Evolutionary conservation across 1,140 invertebrate species (phyloP).

Genomic region (Drosophila biarmipes): DNA sequence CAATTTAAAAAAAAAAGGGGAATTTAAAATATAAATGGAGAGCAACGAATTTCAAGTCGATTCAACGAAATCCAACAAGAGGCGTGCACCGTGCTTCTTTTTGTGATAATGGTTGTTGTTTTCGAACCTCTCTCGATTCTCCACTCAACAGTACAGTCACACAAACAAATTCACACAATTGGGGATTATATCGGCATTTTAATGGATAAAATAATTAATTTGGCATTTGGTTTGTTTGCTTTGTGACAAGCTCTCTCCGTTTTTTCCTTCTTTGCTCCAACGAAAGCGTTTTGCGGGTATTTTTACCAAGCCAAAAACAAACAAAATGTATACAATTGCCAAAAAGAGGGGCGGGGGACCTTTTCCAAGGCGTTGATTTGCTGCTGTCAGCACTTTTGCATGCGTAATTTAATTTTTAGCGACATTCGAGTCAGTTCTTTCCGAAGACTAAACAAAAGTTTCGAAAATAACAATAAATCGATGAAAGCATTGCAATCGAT

Average conservation of each 20-base stretch:
- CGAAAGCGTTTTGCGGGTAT: slow-evolving; percentile 1
- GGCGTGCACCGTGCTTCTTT: slow-evolving; percentile 17
- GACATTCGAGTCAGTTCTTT: slow-evolving; percentile 34
- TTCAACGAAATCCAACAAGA: slow-evolving; percentile 12
- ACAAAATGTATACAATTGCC: not conserved
- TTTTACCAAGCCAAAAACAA: not conserved
- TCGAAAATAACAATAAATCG: no score
- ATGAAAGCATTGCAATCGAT: no score
- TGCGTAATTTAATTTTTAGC: slow-evolving; percentile 60
- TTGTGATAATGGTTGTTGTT: not conserved
- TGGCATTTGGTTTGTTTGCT: slow-evolving; percentile 30
- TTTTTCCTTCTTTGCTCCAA: not conserved
- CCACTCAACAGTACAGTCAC: slow-evolving; percentile 33
- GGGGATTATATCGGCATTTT: slow-evolving; percentile 20
- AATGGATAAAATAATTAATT: slow-evolving; percentile 56
- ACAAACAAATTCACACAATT: not conserved
- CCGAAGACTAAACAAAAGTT: slow-evolving; percentile 1
- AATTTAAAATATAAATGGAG: not conserved
- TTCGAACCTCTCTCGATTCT: slow-evolving; percentile 11
- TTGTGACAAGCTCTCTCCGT: slow-evolving; percentile 5
- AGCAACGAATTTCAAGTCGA: slow-evolving; percentile 1
- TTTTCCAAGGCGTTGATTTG: slow-evolving; percentile 37
- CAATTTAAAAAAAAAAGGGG: not conserved
- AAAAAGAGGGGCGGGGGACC: not conserved
- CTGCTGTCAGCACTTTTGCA: slow-evolving; percentile 56